Evolutionary conservation across 2,113 vertebrate species (phyloP).

Genomic region (Crocuta crocuta): DNA sequence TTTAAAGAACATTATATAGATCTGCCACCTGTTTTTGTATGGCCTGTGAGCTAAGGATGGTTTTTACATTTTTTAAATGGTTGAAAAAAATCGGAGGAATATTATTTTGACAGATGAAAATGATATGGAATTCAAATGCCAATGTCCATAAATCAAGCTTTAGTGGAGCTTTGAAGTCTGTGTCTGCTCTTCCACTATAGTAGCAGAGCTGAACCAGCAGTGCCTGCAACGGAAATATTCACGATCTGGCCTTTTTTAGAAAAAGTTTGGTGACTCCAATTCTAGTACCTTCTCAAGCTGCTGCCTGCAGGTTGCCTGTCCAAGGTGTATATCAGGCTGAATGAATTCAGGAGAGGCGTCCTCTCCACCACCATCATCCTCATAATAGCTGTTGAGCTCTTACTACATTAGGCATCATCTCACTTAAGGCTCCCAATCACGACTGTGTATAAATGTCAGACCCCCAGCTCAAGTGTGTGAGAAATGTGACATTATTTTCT

Average conservation of each 20-base stretch:
- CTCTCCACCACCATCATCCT: neutral
- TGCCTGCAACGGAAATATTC: neutral
- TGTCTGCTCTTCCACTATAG: accelerated
- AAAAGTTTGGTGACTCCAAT: neutral
- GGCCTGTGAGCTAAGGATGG: neutral
- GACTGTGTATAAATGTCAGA: neutral
- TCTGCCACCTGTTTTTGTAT: neutral
- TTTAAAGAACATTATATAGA: neutral
- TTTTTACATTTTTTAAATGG: neutral
- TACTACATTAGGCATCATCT: accelerated
- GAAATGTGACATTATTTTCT: neutral
- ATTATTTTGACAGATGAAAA: neutral
- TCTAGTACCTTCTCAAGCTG: neutral
- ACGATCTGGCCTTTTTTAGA: neutral
- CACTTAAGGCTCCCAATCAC: too few species aligned
- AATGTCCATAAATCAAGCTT: neutral
- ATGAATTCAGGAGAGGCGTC: neutral
- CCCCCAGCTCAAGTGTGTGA: neutral
- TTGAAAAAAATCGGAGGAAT: neutral
- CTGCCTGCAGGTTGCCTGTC: neutral
- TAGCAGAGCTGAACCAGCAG: neutral
- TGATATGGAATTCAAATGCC: neutral
- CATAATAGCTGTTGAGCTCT: neutral
- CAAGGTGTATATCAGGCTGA: neutral
- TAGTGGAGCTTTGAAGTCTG: too few species aligned